Conservation (phyloP, 2,888 invertebrate genomes). For the Tenthredo livida region DNA sequence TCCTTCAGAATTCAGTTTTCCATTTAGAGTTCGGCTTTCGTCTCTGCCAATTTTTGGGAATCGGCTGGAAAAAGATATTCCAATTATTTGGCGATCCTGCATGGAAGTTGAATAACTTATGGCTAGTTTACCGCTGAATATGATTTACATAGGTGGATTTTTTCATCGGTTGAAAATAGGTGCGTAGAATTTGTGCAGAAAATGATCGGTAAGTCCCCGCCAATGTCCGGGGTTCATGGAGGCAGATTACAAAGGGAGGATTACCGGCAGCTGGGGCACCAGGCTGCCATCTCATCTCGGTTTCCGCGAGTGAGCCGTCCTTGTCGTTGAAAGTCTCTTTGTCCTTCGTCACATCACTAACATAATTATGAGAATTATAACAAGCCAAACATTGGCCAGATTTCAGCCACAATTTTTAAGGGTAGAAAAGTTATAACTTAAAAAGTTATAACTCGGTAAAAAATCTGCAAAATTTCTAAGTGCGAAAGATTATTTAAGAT, state of each 20-base stretch:
- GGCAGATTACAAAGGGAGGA: conserved; percentile 78
- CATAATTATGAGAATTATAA: conserved; percentile 78
- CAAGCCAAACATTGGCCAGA: conserved; percentile 74
- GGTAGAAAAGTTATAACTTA: not conserved
- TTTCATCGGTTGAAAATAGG: not conserved
- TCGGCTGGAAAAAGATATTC: not conserved
- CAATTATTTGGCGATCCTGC: not conserved
- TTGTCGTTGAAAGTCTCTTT: conserved; percentile 74
- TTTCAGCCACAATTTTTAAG: not conserved
- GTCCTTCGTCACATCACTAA: conserved; percentile 77
- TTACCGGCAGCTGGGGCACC: conserved; percentile 78
- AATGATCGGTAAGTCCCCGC: conserved; percentile 63
- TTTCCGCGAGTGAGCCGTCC: conserved; percentile 61
- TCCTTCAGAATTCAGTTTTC: not conserved
- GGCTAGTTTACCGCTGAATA: not conserved
- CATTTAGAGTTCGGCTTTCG: not conserved
- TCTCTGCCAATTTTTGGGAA: not conserved
- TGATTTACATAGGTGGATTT: not conserved
- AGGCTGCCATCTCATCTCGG: conserved; percentile 69
- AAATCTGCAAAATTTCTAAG: not conserved
- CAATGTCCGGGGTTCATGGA: conserved; percentile 74
- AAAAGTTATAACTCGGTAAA: not conserved
- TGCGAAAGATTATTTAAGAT: not conserved
- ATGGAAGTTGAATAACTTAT: not conserved
- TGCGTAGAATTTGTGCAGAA: not conserved